Percentiles rank a stretch among this genome's conserved stretches.
Evolutionary conservation across 2,113 vertebrate genomes (phyloP).

Genomic region (Corvus cornix): DNA sequence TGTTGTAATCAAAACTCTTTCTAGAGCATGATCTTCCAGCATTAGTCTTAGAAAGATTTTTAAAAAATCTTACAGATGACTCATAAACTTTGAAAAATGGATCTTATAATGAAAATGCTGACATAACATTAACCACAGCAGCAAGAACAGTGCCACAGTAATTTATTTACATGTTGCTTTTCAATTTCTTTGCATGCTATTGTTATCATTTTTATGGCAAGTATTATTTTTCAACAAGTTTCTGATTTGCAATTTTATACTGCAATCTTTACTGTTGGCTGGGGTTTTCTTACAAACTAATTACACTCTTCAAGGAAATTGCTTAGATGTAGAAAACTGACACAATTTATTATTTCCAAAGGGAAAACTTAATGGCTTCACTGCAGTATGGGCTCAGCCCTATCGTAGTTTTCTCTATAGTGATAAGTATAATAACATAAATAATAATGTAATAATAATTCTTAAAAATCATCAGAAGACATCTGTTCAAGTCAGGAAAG

Average conservation of each 20-base stretch:
- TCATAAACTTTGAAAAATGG: constrained; percentile 41
- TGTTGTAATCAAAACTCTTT: neutral
- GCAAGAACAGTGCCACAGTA: neutral
- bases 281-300: constrained; percentile 60
- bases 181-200: constrained; percentile 59
- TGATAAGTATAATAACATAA: neutral
- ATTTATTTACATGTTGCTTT: constrained; percentile 58
- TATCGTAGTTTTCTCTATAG: neutral
- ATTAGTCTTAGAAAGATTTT: neutral
- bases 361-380: constrained; percentile 27
- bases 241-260: constrained; percentile 52
- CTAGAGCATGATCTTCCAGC: neutral
- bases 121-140: constrained; percentile 55
- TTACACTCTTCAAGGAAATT: constrained; percentile 55
- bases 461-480: neutral
- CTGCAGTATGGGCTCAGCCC: neutral
- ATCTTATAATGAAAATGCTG: constrained; percentile 47
- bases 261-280: constrained; percentile 43
- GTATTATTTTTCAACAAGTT: constrained; percentile 63
- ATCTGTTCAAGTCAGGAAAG: neutral
- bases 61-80: neutral
- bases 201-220: constrained; percentile 66
- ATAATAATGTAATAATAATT: constrained; percentile 26
- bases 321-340: constrained; percentile 47
- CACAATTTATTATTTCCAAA: constrained; percentile 50